Evolutionary conservation across 2,888 invertebrate genomes (phyloP).

Genomic region (Melinaea menophilus): DNA sequence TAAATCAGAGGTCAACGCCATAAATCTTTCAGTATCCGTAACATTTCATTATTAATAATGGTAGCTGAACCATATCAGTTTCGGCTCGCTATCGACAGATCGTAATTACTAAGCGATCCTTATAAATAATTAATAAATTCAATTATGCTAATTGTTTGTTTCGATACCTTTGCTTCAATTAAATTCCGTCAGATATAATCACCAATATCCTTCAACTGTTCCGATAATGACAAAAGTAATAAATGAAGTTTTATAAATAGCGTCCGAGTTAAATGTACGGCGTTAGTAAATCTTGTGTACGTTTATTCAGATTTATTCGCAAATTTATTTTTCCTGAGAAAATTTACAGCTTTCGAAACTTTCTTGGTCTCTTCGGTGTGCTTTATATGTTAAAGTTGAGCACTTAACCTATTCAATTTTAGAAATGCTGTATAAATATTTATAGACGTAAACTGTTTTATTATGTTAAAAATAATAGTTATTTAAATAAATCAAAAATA

Average conservation of each 20-base stretch:
- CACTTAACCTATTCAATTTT: not conserved
- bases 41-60: constrained; percentile 23
- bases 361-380: not conserved
- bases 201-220: too few relatives aligned
- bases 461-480: too few relatives aligned
- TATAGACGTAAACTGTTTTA: too few relatives aligned
- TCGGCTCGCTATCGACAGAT: constrained; percentile 14
- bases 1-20: constrained; percentile 10
- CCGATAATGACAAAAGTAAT: too few relatives aligned
- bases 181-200: too few relatives aligned
- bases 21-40: constrained; percentile 23
- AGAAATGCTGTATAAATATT: too few relatives aligned
- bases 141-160: constrained; percentile 7
- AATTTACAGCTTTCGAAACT: not conserved
- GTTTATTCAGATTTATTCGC: not conserved
- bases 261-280: not conserved
- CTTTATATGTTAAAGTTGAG: not conserved
- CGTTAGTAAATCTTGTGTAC: not conserved
- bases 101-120: constrained; percentile 10
- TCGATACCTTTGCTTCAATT: not conserved
- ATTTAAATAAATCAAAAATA: too few relatives aligned
- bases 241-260: too few relatives aligned
- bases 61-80: constrained; percentile 13
- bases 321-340: not conserved
- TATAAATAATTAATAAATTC: constrained; percentile 8